Evolutionary conservation across 2,113 vertebrate genomes (phyloP).

Genomic region (Calidris pygmaea): DNA sequence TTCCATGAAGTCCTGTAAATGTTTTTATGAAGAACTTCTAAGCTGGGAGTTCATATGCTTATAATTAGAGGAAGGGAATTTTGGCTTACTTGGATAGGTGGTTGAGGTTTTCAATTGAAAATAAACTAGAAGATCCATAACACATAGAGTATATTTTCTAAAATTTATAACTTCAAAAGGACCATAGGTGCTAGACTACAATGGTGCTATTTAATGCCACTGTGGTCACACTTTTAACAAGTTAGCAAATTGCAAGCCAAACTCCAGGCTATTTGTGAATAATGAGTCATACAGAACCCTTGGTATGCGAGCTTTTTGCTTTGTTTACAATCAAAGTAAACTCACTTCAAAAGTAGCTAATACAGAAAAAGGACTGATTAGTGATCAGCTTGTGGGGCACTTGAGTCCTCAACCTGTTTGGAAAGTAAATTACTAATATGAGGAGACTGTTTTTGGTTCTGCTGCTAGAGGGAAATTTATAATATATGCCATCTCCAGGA

Average conservation of each 20-base stretch:
- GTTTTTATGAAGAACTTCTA: constrained; percentile 65
- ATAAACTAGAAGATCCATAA: constrained; percentile 25
- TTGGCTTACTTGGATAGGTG: neutral
- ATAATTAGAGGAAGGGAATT: constrained; percentile 28
- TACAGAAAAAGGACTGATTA: neutral
- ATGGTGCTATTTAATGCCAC: constrained; percentile 45
- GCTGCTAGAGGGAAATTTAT: neutral
- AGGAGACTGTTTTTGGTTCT: neutral
- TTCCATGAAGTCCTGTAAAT: constrained; percentile 45
- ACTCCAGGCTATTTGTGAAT: neutral
- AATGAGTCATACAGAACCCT: neutral
- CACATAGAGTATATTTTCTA: neutral
- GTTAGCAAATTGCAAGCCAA: neutral
- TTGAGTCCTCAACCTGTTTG: neutral
- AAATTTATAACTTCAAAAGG: constrained; percentile 9
- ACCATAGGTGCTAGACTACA: neutral
- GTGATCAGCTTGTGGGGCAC: neutral
- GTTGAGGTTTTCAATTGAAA: constrained; percentile 12
- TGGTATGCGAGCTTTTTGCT: neutral
- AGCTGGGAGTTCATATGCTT: constrained; percentile 50
- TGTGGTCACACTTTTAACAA: neutral
- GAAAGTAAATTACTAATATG: neutral
- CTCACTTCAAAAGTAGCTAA: neutral
- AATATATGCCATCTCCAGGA: neutral
- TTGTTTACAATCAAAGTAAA: neutral